Percentiles rank a stretch among this genome's conserved stretches.
phyloP scores from a whole-genome alignment of 2,113 vertebrate genomes.

The Hylia prasina region DNA sequence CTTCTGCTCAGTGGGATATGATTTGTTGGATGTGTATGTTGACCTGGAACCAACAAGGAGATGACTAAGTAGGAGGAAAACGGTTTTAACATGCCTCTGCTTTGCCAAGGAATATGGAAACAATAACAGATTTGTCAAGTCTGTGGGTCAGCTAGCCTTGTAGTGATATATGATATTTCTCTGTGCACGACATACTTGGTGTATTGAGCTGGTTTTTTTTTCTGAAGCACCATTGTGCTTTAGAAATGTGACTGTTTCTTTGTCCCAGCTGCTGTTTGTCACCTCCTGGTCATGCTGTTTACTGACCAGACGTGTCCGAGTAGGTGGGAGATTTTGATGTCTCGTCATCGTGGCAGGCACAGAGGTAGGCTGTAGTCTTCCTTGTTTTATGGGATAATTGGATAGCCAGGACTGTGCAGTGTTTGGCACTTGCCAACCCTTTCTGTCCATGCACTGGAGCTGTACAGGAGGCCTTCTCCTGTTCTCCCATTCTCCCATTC shows the following conservation, averaged over 20 bases:
- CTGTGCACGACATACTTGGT: neutral
- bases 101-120: conserved; percentile 55
- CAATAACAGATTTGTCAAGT: conserved; percentile 49
- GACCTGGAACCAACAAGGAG: conserved; percentile 46
- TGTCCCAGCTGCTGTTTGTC: neutral
- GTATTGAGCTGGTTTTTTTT: neutral
- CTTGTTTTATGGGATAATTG: neutral
- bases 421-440: neutral
- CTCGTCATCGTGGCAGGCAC: neutral
- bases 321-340: neutral
- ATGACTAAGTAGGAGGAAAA: conserved; percentile 56
- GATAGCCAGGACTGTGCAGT: neutral
- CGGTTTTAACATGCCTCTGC: conserved; percentile 44
- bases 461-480: neutral
- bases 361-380: neutral
- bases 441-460: neutral
- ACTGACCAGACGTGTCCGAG: neutral
- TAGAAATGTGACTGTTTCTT: neutral
- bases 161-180: conserved; percentile 36
- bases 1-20: conserved; percentile 40
- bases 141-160: conserved; percentile 17
- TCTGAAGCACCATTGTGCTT: neutral
- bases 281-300: neutral
- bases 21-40: conserved; percentile 34
- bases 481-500: accelerated